Evolutionary conservation across 2,113 vertebrate genomes (phyloP).

Genomic region (Amblyornis subalaris): DNA sequence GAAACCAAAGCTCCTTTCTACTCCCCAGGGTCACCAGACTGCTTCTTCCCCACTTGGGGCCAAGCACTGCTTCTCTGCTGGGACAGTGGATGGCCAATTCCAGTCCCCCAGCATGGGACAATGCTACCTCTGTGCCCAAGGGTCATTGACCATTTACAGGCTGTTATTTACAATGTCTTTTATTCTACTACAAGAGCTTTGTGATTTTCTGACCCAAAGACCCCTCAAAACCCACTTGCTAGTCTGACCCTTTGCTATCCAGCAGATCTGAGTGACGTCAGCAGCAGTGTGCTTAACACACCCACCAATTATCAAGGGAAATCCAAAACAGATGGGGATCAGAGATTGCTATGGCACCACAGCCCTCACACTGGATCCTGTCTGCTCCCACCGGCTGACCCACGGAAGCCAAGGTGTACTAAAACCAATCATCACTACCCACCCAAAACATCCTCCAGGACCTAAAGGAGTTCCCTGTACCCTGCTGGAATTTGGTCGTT

Average conservation of each 20-base stretch:
- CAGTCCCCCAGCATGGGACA: not conserved
- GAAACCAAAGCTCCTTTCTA: conserved; percentile 3
- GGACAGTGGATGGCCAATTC: not conserved
- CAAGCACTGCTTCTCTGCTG: not conserved
- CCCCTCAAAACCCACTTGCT: not conserved
- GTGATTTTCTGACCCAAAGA: not conserved
- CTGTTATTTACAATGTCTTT: not conserved
- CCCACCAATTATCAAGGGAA: not conserved
- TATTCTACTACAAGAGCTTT: not conserved
- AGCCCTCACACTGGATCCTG: not conserved
- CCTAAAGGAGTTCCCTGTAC: not conserved
- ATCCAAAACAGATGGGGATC: not conserved
- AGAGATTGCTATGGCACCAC: accelerated
- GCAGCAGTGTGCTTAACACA: not conserved
- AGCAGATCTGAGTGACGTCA: not conserved
- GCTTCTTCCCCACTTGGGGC: not conserved
- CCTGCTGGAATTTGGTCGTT: not conserved
- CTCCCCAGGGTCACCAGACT: not conserved
- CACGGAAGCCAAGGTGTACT: not conserved
- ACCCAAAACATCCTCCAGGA: not conserved
- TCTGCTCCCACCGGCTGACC: accelerated
- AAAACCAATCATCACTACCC: not conserved
- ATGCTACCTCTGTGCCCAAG: not conserved
- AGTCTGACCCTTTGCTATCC: accelerated
- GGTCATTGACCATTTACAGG: not conserved